Evolutionary conservation across 2,888 invertebrate genomes (phyloP).

Genomic region (Drosophila dives): DNA sequence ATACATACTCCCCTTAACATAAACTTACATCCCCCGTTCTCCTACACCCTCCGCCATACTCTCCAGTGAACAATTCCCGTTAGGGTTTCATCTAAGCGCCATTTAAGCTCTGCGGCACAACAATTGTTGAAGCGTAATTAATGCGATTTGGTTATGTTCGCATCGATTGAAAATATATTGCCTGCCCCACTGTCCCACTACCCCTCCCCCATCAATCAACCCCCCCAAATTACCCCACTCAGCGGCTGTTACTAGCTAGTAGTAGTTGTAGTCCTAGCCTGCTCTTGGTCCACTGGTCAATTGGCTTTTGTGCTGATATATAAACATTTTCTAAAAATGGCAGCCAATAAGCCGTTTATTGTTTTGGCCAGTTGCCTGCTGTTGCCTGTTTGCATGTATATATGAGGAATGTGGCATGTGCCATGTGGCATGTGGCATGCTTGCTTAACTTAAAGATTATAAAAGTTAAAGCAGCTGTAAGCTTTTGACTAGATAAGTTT

Average conservation of each 20-base stretch:
- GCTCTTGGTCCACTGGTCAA: constrained; percentile 44
- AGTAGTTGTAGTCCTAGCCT: constrained; percentile 6
- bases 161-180: constrained; percentile 63
- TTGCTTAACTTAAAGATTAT: not conserved
- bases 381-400: not conserved
- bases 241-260: not conserved
- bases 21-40: too few species aligned
- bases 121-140: constrained; percentile 79
- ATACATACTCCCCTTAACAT: not conserved
- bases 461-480: not conserved
- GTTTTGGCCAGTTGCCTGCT: constrained; percentile 5
- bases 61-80: not conserved
- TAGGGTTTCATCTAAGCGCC: constrained; percentile 42
- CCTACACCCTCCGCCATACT: not conserved
- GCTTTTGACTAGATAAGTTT: not conserved
- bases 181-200: not conserved
- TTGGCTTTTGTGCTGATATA: constrained; percentile 55
- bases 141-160: constrained; percentile 74
- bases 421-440: not conserved
- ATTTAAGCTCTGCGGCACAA: constrained; percentile 75
- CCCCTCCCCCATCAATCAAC: not conserved
- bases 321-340: constrained; percentile 46
- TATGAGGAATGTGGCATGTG: not conserved
- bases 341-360: constrained; percentile 42
- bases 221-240: not conserved